Conservation (phyloP, 2,113 vertebrate genomes). For the Cichladusa arquata region DNA sequence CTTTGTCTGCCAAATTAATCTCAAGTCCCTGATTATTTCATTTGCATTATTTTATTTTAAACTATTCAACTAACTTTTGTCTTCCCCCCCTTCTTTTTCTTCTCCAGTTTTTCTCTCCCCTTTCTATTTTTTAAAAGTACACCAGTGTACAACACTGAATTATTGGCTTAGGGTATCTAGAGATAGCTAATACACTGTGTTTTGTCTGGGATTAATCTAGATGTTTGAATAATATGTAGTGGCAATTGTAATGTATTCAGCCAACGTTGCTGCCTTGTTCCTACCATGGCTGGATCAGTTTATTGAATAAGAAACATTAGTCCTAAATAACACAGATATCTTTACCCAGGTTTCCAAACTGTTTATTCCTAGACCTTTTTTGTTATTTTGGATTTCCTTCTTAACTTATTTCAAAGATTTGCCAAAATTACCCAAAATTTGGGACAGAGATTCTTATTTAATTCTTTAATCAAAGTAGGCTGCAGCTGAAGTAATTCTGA, state of each 20-base stretch:
- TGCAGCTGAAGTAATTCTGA: neutral
- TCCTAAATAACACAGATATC: neutral
- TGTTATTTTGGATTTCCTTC: neutral
- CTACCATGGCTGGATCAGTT: neutral
- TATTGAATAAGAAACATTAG: neutral
- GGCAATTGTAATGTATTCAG: neutral
- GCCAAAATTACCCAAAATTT: neutral
- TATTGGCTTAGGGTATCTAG: neutral
- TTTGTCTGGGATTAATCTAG: neutral
- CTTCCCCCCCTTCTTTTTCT: accelerated
- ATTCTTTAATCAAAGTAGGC: neutral
- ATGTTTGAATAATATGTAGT: neutral
- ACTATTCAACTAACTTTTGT: neutral
- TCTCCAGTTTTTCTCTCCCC: neutral
- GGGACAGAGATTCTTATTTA: neutral
- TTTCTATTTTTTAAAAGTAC: neutral
- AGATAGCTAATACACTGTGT: neutral
- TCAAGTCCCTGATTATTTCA: conserved; percentile 37
- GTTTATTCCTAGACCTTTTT: neutral
- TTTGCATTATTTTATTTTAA: conserved; percentile 33
- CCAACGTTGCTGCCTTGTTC: neutral
- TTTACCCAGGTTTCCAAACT: neutral
- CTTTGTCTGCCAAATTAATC: conserved; percentile 34
- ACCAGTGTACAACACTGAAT: neutral
- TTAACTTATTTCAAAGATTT: neutral